Base-by-base conservation (phyloP, 2,113 vertebrate species). In the Silurus glanis region DNA sequence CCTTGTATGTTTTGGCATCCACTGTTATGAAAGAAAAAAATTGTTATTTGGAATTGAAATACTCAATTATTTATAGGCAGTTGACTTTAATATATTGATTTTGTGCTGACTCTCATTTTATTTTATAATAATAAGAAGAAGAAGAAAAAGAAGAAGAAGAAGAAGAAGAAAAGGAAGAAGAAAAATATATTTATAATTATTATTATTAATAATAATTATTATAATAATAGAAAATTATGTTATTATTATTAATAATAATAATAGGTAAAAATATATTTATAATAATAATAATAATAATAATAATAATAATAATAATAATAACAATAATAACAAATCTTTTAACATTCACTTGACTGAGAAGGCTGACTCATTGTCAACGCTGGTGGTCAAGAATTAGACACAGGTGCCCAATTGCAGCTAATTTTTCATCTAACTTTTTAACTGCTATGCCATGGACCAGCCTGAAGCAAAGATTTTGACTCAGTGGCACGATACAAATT, bases 241-340 rank as follows among this genome's bases (percentile, higher is more conserved):
- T n/a, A n/a, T n/a, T n/a, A n/a, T n/a, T n/a, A n/a, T n/a, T 37
- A 71, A 75, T 47, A 72, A 72, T 47, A 49, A 72, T 47, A 72
- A 49, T 47, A 72, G n/a, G n/a, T n/a, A 37, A 37, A 37, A 37
- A 37, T 37, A 37, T 37, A 37, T 37, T 37, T 37, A 72, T 47
- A 74, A 76, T 53, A 53, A 76, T 53, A n/a, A 76, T 16, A 16
- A 75, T 75, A 12, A 53, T 19, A 51, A 49, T 51, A 0, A n/a
- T 75, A 1, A 23, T 61, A 10, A 14, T 66, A 0, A 14, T 67
- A 4, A 28, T 67, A 4, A 13, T 67, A 4, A 28, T 67, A 4
- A 67, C 28, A 4, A 28, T 67, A 6, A 17, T 21, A 4, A 21
- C 28, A 13, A 28, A 28, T 17, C 25, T 25, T 10, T 64, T 25